Evolutionary conservation across 2,797 vertebrate species (phyloP).

Genomic region (Mus minutoides): DNA sequence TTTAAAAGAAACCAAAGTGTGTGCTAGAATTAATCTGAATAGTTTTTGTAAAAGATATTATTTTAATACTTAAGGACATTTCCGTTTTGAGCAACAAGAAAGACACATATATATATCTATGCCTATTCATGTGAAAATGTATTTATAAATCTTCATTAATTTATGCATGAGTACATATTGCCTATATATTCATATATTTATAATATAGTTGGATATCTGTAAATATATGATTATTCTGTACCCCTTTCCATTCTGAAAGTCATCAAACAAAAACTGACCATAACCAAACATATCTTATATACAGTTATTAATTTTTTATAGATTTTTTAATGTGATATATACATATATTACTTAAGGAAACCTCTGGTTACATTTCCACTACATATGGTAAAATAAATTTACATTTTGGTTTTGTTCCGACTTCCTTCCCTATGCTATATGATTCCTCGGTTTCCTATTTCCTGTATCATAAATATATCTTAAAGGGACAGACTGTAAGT

Average conservation of each 20-base stretch:
- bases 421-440: neutral
- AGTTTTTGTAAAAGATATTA: neutral
- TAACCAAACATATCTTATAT: constrained; percentile 8
- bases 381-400: neutral
- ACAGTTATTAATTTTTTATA: neutral
- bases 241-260: neutral
- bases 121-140: neutral
- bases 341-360: neutral
- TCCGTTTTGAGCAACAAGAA: neutral
- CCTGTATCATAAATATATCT: constrained; percentile 18
- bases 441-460: constrained; percentile 35
- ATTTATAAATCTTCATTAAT: neutral
- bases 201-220: neutral
- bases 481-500: neutral
- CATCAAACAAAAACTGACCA: constrained; percentile 10
- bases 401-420: neutral
- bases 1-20: neutral
- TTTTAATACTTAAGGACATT: constrained; percentile 28
- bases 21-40: neutral
- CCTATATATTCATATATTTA: neutral
- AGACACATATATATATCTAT: neutral
- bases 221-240: neutral
- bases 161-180: neutral
- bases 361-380: neutral
- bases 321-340: neutral